Conservation (phyloP, 2,113 vertebrate genomes). For the Paradoxurus hermaphroditus region DNA sequence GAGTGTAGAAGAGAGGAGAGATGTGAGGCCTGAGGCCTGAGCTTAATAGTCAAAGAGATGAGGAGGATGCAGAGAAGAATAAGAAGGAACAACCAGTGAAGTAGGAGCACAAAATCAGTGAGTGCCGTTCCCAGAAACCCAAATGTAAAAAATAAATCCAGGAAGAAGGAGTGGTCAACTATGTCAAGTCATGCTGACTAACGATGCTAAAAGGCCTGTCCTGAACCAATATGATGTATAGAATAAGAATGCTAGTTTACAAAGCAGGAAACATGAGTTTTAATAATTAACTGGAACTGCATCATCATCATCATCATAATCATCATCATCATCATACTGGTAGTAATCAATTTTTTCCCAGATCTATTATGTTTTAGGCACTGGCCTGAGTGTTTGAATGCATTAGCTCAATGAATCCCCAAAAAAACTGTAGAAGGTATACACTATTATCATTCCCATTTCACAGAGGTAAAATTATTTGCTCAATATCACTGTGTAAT, state of each 20-base stretch:
- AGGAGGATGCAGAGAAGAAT: background rate
- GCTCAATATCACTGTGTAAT: background rate
- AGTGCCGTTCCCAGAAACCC: background rate
- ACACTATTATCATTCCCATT: background rate
- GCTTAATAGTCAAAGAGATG: background rate
- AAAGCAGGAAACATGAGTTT: background rate
- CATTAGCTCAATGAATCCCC: background rate
- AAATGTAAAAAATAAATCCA: background rate
- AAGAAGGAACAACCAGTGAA: background rate
- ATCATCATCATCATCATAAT: background rate
- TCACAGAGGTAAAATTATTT: background rate
- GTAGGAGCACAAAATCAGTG: background rate
- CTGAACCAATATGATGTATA: background rate
- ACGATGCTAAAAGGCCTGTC: background rate
- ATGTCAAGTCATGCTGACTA: background rate
- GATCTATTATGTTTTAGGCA: background rate
- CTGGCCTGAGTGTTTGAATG: background rate
- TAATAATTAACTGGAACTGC: background rate
- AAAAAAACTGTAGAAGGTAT: background rate
- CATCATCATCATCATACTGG: background rate
- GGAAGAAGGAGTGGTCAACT: background rate
- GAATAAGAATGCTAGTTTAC: background rate
- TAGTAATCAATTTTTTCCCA: background rate
- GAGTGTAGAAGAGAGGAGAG: background rate
- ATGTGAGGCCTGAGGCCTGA: background rate